Conservation (phyloP, 2,797 vertebrate species). For the Numenius phaeopus region DNA sequence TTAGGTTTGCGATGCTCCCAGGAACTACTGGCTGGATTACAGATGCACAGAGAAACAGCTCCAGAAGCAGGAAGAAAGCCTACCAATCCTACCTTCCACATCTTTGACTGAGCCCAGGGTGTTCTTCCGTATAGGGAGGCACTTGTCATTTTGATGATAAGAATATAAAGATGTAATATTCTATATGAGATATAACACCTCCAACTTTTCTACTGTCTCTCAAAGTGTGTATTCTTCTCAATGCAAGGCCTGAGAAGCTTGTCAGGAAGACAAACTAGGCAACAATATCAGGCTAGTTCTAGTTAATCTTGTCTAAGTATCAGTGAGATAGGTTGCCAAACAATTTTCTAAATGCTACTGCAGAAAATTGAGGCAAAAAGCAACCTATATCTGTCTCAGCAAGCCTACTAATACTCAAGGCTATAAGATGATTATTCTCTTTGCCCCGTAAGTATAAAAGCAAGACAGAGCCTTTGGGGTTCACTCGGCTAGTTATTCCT, state of each 20-base stretch:
- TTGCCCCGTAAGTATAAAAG: neutral
- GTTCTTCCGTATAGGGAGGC: neutral
- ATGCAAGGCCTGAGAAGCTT: neutral
- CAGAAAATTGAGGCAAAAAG: neutral
- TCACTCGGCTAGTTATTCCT: slow-evolving; percentile 25
- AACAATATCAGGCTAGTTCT: neutral
- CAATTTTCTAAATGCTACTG: neutral
- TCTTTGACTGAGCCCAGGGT: neutral
- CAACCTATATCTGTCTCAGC: neutral
- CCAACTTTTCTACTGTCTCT: neutral
- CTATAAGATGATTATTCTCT: neutral
- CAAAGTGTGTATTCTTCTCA: neutral
- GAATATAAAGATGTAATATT: neutral
- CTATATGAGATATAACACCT: rapidly evolving
- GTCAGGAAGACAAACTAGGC: neutral
- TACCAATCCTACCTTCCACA: neutral
- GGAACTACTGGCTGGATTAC: neutral
- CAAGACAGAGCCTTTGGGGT: slow-evolving; percentile 47
- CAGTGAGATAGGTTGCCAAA: neutral
- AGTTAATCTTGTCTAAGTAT: neutral
- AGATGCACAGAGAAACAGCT: neutral
- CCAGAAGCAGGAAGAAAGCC: neutral
- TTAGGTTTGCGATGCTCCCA: neutral
- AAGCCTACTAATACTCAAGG: neutral
- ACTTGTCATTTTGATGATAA: neutral